Evolutionary conservation across 2,888 invertebrate genomes (phyloP).

Genomic region (Diarsia brunnea): DNA sequence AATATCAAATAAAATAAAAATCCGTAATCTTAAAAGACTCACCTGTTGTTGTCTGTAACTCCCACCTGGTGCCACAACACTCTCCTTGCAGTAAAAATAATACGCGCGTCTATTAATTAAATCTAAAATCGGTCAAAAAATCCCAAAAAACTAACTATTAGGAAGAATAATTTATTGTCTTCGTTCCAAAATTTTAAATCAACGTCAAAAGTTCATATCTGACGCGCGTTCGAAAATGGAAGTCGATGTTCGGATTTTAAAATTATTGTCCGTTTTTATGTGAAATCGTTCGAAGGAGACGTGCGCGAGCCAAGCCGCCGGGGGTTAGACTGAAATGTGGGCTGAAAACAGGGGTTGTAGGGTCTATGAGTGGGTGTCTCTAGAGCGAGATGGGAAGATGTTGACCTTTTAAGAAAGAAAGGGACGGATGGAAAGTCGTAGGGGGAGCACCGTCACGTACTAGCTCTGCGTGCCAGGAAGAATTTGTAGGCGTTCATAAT

Average conservation of each 20-base stretch:
- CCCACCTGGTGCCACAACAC: slow-evolving; percentile 69
- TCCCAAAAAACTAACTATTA: slow-evolving; percentile 22
- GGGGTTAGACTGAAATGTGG: slow-evolving; percentile 83
- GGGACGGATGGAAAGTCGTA: slow-evolving; percentile 69
- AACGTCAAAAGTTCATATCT: slow-evolving; percentile 76
- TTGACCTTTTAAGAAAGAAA: slow-evolving; percentile 53
- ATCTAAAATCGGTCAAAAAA: slow-evolving; percentile 36
- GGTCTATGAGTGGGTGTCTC: slow-evolving; percentile 81
- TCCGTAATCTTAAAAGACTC: slow-evolving; percentile 54
- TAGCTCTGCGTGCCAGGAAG: slow-evolving; percentile 78
- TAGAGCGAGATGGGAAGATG: slow-evolving; percentile 72
- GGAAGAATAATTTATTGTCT: slow-evolving; percentile 58
- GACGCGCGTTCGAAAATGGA: slow-evolving; percentile 69
- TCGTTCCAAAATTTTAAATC: slow-evolving; percentile 53
- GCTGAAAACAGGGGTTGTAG: slow-evolving; percentile 84
- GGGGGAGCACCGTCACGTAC: slow-evolving; percentile 80
- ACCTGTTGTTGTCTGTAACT: slow-evolving; percentile 71
- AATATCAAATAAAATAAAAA: slow-evolving; percentile 16
- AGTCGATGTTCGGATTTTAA: slow-evolving; percentile 63
- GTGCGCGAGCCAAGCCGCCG: slow-evolving; percentile 70
- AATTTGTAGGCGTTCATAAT: slow-evolving; percentile 86
- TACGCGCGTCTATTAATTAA: slow-evolving; percentile 53
- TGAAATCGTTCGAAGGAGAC: slow-evolving; percentile 56
- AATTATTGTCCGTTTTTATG: slow-evolving; percentile 68
- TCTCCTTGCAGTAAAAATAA: slow-evolving; percentile 61